A percentile compares a stretch with the other conserved stretches of the same genome.
Evolutionary conservation across 2,113 vertebrate species (phyloP).

Genomic region (Lepus americanus): DNA sequence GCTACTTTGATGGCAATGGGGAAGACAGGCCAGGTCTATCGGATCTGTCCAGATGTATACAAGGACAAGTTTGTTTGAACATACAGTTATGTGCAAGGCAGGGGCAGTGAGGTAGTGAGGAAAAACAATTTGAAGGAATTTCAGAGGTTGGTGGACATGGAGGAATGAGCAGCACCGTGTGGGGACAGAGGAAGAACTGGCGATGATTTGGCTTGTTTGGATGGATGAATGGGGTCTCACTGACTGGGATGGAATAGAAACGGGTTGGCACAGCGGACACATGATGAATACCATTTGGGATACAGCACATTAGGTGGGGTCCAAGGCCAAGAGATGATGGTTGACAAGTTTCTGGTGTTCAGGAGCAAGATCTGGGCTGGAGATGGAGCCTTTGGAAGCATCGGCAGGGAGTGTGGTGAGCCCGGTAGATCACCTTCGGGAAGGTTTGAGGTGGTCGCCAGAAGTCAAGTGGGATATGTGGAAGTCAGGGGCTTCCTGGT

Average conservation of each 20-base stretch:
- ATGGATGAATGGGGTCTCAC: not conserved
- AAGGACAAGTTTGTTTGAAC: not conserved
- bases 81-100: not conserved
- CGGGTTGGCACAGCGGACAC: no score
- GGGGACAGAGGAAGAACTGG: not conserved
- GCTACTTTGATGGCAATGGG: not conserved
- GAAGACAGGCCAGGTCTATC: not conserved
- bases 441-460: not conserved
- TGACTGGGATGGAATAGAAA: not conserved
- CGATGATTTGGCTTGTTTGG: not conserved
- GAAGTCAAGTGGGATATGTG: not conserved
- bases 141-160: not conserved
- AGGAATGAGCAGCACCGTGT: no score
- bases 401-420: not conserved
- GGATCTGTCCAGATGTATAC: no score
- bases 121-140: not conserved
- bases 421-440: not conserved
- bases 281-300: not conserved
- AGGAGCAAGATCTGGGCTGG: not conserved
- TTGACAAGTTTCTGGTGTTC: not conserved
- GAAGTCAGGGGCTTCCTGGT: not conserved
- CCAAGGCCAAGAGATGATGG: not conserved
- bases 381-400: not conserved
- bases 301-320: not conserved
- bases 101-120: not conserved